Base-by-base conservation (phyloP, 2,113 vertebrate species). In the Eptatretus burgeri region DNA sequence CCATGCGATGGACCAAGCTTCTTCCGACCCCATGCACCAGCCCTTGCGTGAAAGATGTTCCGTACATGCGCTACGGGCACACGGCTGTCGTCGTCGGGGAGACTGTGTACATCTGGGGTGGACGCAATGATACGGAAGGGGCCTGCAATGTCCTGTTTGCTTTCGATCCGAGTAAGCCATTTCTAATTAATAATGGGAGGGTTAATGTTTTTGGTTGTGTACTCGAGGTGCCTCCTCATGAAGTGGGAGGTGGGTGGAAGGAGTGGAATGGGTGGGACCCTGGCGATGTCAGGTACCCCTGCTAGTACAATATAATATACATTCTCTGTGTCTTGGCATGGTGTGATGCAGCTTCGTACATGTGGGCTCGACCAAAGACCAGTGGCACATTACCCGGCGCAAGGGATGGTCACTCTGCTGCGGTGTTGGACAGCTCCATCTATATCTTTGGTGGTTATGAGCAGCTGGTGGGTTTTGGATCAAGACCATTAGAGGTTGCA, bases 381-480 rank as follows among this genome's bases (percentile, higher is more conserved):
- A 82, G 79, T 10, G 89, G 89, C 67, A 78, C 78, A 62, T 73
- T 96, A 68, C 91, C 89, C 17, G 89, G 89, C 17, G 91, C 87
- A 0, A 77, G 91, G 66, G 91, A 98, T 41, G 89, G 89, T 51
- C 89, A 95, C 74, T 98, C 91, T 0, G 84, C 91, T 67, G 93
- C 88, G 64, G 81, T 93, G 67, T 69, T 88, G 70, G 76, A 77
- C 52, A 98, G 84, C 70, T 79, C 74, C 70, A 93, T 98, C 89
- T 98, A 89, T 73, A 82, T 95, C 75, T 98, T 98, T 17, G 89
- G 89, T 67, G 91, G 91, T 71, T 98, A 96, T 1, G 86, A 96
- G 66, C 91, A 98, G 74, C 79, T 93, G 82, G 89, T 96, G 73
- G 73, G 84, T 76, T 51, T 18, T 13, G 56, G 56, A 12, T 62